Evolutionary conservation across 2,797 vertebrate genomes (phyloP).

Genomic region (Podarcis lilfordi): DNA sequence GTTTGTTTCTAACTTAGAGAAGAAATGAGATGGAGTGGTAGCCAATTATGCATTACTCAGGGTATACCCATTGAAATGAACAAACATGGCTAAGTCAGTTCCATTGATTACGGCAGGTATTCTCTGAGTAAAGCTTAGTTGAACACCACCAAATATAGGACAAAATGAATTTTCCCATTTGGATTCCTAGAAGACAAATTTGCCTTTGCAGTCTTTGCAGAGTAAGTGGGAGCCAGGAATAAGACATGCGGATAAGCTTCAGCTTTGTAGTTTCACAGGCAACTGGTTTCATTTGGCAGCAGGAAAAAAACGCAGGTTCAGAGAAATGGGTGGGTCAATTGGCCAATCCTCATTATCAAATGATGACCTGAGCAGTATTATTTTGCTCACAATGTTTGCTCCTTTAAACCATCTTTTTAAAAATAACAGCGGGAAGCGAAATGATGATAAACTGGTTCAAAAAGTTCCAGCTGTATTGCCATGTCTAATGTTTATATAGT

Average conservation of each 20-base stretch:
- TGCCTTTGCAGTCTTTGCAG: neutral
- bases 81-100: no score
- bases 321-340: neutral
- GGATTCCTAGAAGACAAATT: neutral
- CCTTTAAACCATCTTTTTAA: neutral
- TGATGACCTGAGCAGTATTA: neutral
- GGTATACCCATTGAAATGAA: no score
- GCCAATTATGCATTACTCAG: no score
- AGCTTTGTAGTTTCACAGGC: no score
- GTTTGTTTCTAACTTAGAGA: neutral
- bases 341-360: neutral
- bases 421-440: neutral
- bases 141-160: neutral
- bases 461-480: neutral
- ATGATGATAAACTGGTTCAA: neutral
- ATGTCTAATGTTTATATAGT: neutral
- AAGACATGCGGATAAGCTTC: no score
- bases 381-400: neutral
- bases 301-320: neutral
- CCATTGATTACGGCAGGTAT: no score
- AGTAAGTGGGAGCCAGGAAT: no score
- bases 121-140: no score
- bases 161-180: neutral
- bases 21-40: neutral
- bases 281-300: neutral